Evolutionary conservation across 2,113 vertebrate genomes (phyloP).

Genomic region (Alethe diademata): DNA sequence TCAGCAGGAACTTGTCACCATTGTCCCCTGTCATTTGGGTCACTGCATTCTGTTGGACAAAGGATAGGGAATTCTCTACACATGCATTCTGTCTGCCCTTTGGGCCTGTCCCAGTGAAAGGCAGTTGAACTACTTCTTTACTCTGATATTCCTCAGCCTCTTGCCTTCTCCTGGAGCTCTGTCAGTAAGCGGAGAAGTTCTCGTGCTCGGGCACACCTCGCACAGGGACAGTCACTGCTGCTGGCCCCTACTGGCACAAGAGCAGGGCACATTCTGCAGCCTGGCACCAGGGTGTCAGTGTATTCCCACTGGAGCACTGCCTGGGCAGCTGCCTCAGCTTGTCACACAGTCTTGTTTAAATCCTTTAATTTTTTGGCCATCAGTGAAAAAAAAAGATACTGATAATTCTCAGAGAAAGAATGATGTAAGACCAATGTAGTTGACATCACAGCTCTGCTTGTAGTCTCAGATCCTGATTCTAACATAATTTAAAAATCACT

Average conservation of each 20-base stretch:
- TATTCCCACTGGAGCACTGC: neutral
- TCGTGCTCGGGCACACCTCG: accelerated
- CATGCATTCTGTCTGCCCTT: neutral
- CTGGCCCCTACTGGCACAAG: neutral
- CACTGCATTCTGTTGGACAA: neutral
- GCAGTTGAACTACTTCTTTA: neutral
- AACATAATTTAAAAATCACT: accelerated
- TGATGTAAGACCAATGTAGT: neutral
- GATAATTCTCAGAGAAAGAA: neutral
- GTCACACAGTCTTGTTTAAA: neutral
- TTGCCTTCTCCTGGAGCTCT: neutral
- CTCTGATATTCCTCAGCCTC: accelerated
- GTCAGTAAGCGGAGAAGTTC: neutral
- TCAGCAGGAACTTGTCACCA: neutral
- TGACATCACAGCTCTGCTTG: neutral
- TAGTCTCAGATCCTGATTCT: neutral
- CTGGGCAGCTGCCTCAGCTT: neutral
- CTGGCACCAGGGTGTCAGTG: accelerated
- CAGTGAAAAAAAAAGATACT: neutral
- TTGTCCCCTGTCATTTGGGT: neutral
- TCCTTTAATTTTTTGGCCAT: neutral
- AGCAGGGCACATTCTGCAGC: neutral
- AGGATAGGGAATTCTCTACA: neutral
- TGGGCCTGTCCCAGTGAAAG: neutral
- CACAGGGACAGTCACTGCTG: neutral